Conservation (phyloP, 1,140 invertebrate species). For the Pseudachorutes palmiensis region DNA sequence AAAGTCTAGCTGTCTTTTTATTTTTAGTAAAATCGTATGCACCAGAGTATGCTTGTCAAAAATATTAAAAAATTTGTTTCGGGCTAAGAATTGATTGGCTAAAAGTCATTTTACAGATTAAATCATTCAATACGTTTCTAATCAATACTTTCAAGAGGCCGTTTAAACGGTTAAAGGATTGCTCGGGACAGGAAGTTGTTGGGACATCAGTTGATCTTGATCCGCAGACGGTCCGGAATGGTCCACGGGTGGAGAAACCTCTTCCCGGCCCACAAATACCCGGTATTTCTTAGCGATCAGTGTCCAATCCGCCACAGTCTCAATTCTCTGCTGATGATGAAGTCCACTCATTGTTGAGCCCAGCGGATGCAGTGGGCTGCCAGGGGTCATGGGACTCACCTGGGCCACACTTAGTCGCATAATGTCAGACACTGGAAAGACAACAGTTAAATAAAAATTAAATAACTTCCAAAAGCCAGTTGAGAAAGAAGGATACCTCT, state of each 20-base stretch:
- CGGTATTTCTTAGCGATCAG: constrained; percentile 78
- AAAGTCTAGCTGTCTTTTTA: too few species aligned
- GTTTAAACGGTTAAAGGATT: too few species aligned
- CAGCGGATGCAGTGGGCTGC: constrained; percentile 55
- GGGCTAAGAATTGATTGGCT: too few species aligned
- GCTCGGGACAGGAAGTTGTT: too few species aligned
- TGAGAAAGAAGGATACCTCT: constrained; percentile 37
- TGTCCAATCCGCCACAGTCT: constrained; percentile 86
- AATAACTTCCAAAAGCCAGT: neutral
- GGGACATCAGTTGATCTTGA: too few species aligned
- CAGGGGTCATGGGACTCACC: constrained; percentile 35
- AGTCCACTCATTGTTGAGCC: constrained; percentile 72
- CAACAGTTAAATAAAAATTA: neutral
- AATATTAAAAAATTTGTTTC: too few species aligned
- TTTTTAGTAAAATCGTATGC: too few species aligned
- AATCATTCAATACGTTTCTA: too few species aligned
- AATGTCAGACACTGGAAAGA: constrained; percentile 29
- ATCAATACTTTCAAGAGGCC: too few species aligned
- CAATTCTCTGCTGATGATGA: constrained; percentile 58
- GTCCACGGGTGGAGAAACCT: constrained; percentile 39
- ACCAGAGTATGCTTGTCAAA: too few species aligned
- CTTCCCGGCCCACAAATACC: constrained; percentile 61
- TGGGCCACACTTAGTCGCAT: constrained; percentile 34
- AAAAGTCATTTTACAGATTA: too few species aligned
- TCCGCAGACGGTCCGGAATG: too few species aligned